Conservation (phyloP, 35 echinoderm and acorn worm species). For the Nesometra sesokonis region DNA sequence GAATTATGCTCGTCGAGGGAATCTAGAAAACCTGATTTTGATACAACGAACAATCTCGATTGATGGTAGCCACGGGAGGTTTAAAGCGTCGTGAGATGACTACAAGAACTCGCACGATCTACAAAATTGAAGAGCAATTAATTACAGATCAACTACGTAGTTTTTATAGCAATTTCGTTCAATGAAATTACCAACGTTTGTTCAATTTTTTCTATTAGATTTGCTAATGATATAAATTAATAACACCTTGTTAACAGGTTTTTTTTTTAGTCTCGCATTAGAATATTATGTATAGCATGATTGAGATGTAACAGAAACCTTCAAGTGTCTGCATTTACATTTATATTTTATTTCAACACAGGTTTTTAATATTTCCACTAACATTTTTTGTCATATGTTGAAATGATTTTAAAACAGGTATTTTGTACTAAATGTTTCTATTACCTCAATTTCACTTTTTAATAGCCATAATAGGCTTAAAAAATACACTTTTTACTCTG, state of each 20-base stretch:
- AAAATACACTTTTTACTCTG: no score
- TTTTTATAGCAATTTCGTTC: background rate
- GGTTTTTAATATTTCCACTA: no score
- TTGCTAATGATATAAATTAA: background rate
- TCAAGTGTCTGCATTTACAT: no score
- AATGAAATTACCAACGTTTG: background rate
- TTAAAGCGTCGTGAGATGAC: background rate
- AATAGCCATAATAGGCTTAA: no score
- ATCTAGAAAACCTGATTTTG: background rate
- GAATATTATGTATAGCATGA: no score
- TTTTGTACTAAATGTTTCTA: no score
- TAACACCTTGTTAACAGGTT: background rate
- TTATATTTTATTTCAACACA: no score
- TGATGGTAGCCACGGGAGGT: background rate
- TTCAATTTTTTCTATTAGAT: background rate
- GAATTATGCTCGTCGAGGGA: background rate
- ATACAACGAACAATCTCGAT: background rate
- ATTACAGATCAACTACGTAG: background rate
- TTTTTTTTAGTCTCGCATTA: background rate
- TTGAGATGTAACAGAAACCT: no score
- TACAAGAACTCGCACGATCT: background rate
- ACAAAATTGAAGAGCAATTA: background rate
- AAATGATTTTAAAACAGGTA: no score
- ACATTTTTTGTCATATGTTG: no score
- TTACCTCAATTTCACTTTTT: no score